Conservation (phyloP, 2,888 invertebrate species). For the Euzetes globulus region DNA sequence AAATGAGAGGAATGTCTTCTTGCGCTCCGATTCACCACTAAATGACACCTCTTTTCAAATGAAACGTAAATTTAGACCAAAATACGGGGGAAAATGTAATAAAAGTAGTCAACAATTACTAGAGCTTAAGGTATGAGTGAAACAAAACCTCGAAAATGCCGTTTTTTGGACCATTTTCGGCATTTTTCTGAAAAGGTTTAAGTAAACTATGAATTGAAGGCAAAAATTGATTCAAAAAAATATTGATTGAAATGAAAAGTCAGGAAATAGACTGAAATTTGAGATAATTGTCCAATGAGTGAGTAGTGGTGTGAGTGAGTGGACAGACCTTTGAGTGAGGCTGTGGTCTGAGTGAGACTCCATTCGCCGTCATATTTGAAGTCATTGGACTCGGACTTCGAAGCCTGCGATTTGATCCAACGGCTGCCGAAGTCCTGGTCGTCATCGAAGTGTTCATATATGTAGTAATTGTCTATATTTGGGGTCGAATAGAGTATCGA, state of each 20-base stretch:
- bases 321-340: conserved; percentile 31
- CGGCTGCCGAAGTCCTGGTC: conserved; percentile 59
- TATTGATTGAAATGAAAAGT: too few relatives aligned
- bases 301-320: not conserved
- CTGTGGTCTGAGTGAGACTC: conserved; percentile 24
- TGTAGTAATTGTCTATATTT: conserved; percentile 57
- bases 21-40: too few relatives aligned
- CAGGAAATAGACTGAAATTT: not conserved
- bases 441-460: conserved; percentile 82
- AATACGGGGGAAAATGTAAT: not conserved
- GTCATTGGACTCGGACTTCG: conserved; percentile 33
- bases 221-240: not conserved
- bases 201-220: not conserved
- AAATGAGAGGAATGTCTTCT: too few relatives aligned
- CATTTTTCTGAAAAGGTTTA: not conserved
- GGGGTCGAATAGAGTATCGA: conserved; percentile 63
- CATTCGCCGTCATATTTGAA: conserved; percentile 38
- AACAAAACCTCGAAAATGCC: too few relatives aligned
- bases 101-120: too few relatives aligned
- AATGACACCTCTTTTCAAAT: not conserved
- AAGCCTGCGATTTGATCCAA: conserved; percentile 40
- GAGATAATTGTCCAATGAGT: not conserved
- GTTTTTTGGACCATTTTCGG: too few relatives aligned
- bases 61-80: not conserved
- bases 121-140: too few relatives aligned